Base-by-base conservation (phyloP, 2,888 invertebrate genomes). In the Drosophila falleni region DNA sequence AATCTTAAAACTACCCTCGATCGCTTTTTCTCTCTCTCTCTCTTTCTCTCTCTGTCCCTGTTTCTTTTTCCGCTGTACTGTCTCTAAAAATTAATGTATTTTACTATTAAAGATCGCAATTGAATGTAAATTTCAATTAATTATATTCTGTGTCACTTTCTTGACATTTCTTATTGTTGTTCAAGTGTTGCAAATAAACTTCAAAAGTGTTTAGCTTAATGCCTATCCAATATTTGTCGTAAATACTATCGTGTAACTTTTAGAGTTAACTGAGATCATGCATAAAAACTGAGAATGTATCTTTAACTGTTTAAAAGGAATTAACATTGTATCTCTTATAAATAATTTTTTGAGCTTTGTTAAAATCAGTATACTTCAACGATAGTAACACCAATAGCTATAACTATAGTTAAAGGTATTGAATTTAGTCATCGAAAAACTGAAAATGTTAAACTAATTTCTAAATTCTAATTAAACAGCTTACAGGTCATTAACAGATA, bases 101-200 rank as follows among this genome's bases (percentile, higher is more conserved):
- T 15, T 15, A 39, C 10, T 29, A 15, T 46, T 47, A 13, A 39
- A 15, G 44, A 29, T 47, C 31, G 31, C 8, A n/a, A 11, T 29
- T 37, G 33, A 55, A 33, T 35, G 50, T 51, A 16, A 39, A 47
- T 31, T 33, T 15, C 26, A 26, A 39, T 46, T 47, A 26, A 23
- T 11, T 26, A 47, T 47, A 16, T 37, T 13, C 47, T 41, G 19
- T 50, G 37, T 15, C 29, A 50, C 19, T 23, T 23, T 23, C 9
- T 16, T 50, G 50, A 50, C 16, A 11, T 39, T 39, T 41, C 26
- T 37, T 15, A 23, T 26, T 47, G 26, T 16, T 37, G 37, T 6
- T 26, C 37, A 16, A 26, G 11, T 47, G 35, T 37, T 23, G 13
- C 42, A 44, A 44, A 8, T 6, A 23, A 23, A n/a, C 23, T 26